Evolutionary conservation across 92 coral and sea anemone genomes (phyloP).

Genomic region (Zoanthus sociatus): DNA sequence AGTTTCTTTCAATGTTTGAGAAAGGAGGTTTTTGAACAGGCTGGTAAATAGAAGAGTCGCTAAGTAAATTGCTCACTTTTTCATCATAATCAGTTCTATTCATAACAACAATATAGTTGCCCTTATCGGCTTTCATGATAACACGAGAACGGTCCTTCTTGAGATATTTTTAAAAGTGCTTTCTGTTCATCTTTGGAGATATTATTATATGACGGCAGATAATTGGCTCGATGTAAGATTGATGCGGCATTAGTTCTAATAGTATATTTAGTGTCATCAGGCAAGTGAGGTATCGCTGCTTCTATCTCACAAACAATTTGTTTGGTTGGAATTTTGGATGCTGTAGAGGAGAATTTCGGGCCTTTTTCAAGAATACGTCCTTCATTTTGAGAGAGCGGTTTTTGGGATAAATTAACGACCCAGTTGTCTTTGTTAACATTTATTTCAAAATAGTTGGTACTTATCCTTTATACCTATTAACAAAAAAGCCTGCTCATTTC

Average conservation of each 20-base stretch:
- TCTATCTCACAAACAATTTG: conserved; percentile 40
- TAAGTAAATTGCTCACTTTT: conserved; percentile 50
- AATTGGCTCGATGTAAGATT: conserved; percentile 4
- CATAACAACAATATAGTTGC: conserved; percentile 64
- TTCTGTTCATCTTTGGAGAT: conserved; percentile 37
- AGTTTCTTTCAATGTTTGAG: conserved; percentile 42
- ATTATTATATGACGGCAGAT: conserved; percentile 29
- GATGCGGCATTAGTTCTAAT: conserved; percentile 9
- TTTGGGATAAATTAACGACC: not conserved
- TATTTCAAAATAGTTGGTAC: too few species aligned
- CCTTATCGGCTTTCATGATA: conserved; percentile 60
- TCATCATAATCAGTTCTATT: conserved; percentile 51
- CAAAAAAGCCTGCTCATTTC: too few species aligned
- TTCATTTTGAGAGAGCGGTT: not conserved
- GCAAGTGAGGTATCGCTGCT: conserved; percentile 45
- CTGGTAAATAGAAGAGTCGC: conserved; percentile 44
- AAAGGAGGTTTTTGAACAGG: conserved; percentile 36
- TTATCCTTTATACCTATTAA: too few species aligned
- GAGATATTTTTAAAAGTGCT: conserved; percentile 7
- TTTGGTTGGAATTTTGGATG: conserved; percentile 13
- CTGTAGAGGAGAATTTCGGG: not conserved
- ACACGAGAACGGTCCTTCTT: conserved; percentile 42
- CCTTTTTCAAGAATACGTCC: not conserved
- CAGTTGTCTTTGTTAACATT: not conserved
- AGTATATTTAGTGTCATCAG: conserved; percentile 41